A percentile compares a stretch with the other conserved stretches of the same genome.
Evolutionary conservation across 2,888 invertebrate genomes (phyloP).

Genomic region (Lepidochrysops patricia): DNA sequence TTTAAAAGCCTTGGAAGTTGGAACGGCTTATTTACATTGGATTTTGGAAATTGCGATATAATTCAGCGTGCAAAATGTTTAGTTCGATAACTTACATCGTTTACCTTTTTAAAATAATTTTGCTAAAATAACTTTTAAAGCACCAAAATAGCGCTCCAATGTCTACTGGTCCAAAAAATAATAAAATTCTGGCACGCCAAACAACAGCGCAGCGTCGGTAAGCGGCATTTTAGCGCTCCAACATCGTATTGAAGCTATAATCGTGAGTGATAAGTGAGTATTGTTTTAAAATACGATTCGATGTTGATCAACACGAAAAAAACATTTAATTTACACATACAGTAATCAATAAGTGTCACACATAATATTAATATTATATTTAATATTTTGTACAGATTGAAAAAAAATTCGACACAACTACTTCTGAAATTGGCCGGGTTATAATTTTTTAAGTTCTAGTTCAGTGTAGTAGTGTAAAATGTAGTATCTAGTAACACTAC

Average conservation of each 20-base stretch:
- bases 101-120: no score
- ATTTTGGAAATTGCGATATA: not conserved
- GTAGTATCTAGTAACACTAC: no score
- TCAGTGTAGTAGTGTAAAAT: no score
- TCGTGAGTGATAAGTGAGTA: constrained; percentile 60
- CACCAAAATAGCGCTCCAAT: not conserved
- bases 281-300: constrained; percentile 62
- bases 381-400: no score
- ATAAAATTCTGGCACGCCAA: not conserved
- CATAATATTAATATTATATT: no score
- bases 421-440: no score
- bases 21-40: not conserved
- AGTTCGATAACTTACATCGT: no score
- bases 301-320: constrained; percentile 35
- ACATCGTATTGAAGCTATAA: constrained; percentile 56
- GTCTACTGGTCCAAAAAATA: not conserved
- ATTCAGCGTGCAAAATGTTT: not conserved
- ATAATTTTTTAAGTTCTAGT: no score
- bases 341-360: not conserved
- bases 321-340: constrained; percentile 27
- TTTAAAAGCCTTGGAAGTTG: constrained; percentile 2
- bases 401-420: no score
- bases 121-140: no score
- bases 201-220: no score
- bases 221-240: constrained; percentile 46